A percentile compares a stretch with the other conserved stretches of the same genome.
These are phyloP conservation scores for Cryptocephalus moraei DNA, from an alignment of 2,888 invertebrate species.

Conservation along the genomic window DNA sequence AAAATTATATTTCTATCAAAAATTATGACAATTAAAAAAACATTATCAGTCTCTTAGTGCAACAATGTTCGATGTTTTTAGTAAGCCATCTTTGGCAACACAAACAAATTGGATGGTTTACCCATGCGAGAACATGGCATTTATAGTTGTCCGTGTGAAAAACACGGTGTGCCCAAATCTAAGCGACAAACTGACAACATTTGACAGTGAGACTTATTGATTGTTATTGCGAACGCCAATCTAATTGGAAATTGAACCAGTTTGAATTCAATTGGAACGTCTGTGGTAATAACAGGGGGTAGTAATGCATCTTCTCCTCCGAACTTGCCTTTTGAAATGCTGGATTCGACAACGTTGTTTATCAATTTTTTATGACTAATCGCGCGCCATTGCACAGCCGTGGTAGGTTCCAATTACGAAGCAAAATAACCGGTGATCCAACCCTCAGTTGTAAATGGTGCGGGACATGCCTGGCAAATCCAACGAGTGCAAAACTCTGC, in stretches of 20 bases:
- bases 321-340: background rate
- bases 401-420: no score
- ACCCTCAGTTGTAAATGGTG: slow-evolving; percentile 4
- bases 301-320: background rate
- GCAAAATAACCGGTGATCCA: no score
- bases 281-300: background rate
- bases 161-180: no score
- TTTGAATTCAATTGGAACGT: slow-evolving; percentile 1
- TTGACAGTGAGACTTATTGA: slow-evolving; percentile 2
- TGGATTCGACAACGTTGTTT: slow-evolving; percentile 1
- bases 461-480: slow-evolving; percentile 8
- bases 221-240: slow-evolving; percentile 1
- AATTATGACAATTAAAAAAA: background rate
- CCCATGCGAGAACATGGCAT: background rate
- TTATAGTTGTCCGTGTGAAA: background rate
- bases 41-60: background rate
- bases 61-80: background rate
- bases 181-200: slow-evolving; percentile 1
- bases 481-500: slow-evolving; percentile 9
- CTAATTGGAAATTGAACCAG: slow-evolving; percentile 1
- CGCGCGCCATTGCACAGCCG: no score
- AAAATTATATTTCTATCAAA: no score
- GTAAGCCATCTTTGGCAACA: no score
- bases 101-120: background rate
- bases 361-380: no score